Evolutionary conservation across 1,140 invertebrate genomes (phyloP), one percentile per base, ranked within the genome.

Genomic region (Anoplolepis gracilipes): DNA sequence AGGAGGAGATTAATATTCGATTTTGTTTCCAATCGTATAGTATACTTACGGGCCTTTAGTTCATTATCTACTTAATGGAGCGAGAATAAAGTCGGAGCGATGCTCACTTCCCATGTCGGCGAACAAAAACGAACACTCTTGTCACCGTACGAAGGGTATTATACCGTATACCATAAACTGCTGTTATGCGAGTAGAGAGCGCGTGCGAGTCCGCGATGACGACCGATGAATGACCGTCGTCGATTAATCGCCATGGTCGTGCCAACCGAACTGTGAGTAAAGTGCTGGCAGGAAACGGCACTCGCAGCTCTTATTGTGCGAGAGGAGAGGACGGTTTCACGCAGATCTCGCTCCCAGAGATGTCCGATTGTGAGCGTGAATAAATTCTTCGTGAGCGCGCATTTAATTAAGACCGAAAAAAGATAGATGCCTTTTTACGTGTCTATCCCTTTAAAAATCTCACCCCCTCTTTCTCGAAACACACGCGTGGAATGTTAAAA

Each of bases 11-110:
- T 30, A 11, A 7, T 25, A 36, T 5, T 57, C 36, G 2, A 36
- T 13, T 55, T 67, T 78, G 42, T 78, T n/a, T 77, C 39, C 42
- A 2, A 49, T 67, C 28, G 42, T 49, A 53, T 8, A 30, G 61
- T n/a, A 46, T 5, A 82, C 36, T 46, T 73, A 59, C 19, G 67
- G 49, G 36, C n/a, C n/a, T 77, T 82, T 39, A 19, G 46, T 84
- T 92, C 69, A 84, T 93, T 93, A 93, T 93, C 91, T 90, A 86
- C 30, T 92, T 93, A 93, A 93, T 93, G 92, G 92, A 90, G 91
- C 87, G 92, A 87, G 73, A 91, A 89, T 86, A 77, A 65, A 57
- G 82, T 64, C 62, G 75, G n/a, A 67, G 84, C 84, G 86, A 90
- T 92, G 92, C 76, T 92, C 93, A 73, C 85, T 93, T 93, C 92